Evolutionary conservation across 2,113 vertebrate genomes (phyloP), one percentile per base, ranked within the genome.

Genomic region (Phasianus colchicus): DNA sequence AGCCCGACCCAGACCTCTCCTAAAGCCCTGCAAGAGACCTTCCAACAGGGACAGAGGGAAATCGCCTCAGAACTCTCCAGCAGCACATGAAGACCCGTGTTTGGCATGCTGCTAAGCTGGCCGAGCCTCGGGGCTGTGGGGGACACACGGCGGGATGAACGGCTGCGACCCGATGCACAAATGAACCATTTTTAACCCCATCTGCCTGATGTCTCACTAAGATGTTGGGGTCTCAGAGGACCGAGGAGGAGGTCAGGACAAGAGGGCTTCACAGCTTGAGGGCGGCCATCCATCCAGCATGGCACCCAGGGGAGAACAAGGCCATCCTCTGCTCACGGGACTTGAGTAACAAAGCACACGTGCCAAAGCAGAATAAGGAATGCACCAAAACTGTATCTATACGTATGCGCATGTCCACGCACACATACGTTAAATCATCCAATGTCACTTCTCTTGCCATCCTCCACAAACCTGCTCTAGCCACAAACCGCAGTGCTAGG

Each of bases 201-300:
- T 73, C 50, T 70, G 65, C 15, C 58, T 50, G 20, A 30, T 8
- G 42, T 21, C 89, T 87, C 55, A 4, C 45, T 60, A 55, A 83
- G 71, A 55, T 22, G 10, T 10, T 5, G 83, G 79, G 65, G 75
- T 16, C 64, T 89, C 5, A 66, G 75, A 83, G 75, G 55, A 85
- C 32, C 70, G 71, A 89, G 71, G 70, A 89, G 74, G 70, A 91
- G 81, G 89, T 79, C 25, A 89, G 64, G 80, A 88, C n/a, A 29
- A 47, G 19, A 42, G 84, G 42, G 71, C 72, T 89, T 76, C 76
- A 88, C 63, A 83, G 84, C 81, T 89, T 60, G 45, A 48, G n/a
- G 43, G 45, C 58, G 7, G 45, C 34, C 45, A 29, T 16, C 47
- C 71, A 69, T 71, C 88, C 89, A 81, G 82, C 89, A 63, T 64